Base-by-base conservation (phyloP, 2,888 invertebrate species). In the Scelioninae gen. 2 region DNA sequence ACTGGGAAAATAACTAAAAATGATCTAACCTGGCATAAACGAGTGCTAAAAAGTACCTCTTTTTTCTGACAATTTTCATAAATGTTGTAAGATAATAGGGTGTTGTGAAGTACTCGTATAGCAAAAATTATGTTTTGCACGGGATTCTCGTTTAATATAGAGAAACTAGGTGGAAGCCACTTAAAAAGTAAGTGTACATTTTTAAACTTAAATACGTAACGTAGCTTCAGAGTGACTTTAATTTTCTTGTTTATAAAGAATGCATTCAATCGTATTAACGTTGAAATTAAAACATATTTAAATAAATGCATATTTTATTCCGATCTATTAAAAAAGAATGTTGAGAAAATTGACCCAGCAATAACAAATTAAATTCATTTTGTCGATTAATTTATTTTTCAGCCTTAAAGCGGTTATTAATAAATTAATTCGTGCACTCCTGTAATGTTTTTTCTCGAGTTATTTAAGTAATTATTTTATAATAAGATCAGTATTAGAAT, bases 111-210 rank as follows among this genome's bases (percentile, higher is more conserved):
- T 55, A n/a, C n/a, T n/a, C n/a, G n/a, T n/a, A 55, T 55, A 55
- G 41, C 31, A 41, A 55, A 55, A 55, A 41, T 28, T 55, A 55
- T 48, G 48, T 48, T 48, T 48, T 31, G 10, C 16, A 31, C 48
- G 31, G 16, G 48, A 58, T 58, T 58, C 43, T 45, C 43, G 43
- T 58, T 58, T 58, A 58, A 58, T 43, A 58, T 45, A 45, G 6
- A 58, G 57, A 45, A 58, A 58, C 45, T 58, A 31, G 57, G 45
- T 45, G 13, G 57, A 58, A 33, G 45, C 57, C 33, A 58, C 46
- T 58, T 58, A 57, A 58, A 46, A 45, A 35, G 35, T 46, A 46
- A 58, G 37, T 58, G 22, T 58, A 58, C 58, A 58, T 58, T 58
- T 58, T 58, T 46, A 25, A 58, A 58, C 15, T 58, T 58, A 58